phyloP scores from a whole-genome alignment of 1,140 invertebrate genomes.

The Dendrolimus punctatus region DNA sequence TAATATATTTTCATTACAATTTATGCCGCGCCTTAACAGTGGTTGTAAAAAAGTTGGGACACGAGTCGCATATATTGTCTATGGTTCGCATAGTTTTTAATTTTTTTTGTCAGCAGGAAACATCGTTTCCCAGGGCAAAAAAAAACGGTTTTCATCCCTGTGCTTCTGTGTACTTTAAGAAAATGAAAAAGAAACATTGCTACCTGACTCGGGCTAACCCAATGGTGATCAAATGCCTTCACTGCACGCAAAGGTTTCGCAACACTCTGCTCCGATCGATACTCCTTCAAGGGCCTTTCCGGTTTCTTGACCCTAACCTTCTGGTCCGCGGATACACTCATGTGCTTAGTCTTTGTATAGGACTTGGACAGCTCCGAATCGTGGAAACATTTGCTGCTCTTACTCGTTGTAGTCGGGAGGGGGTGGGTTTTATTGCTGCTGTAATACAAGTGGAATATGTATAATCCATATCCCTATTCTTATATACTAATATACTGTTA shows the following conservation, averaged over 20 bases:
- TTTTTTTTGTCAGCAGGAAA: too few species aligned
- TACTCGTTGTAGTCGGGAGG: constrained; percentile 27
- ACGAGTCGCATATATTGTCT: too few species aligned
- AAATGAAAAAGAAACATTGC: too few species aligned
- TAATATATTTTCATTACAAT: too few species aligned
- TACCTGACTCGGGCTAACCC: constrained; percentile 22
- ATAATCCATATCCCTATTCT: too few species aligned
- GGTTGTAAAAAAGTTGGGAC: too few species aligned
- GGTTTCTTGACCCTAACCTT: constrained; percentile 29
- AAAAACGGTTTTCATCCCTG: too few species aligned
- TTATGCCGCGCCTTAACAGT: too few species aligned
- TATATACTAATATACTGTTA: too few species aligned
- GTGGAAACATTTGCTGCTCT: constrained; percentile 47
- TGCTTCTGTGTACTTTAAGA: too few species aligned
- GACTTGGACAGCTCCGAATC: constrained; percentile 30
- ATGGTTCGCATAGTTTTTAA: too few species aligned
- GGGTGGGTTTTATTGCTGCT: constrained; percentile 40
- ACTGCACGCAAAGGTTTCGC: constrained; percentile 40
- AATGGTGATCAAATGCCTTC: constrained; percentile 39
- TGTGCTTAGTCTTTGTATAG: constrained; percentile 29
- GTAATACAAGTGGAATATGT: not conserved
- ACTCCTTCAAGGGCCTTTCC: constrained; percentile 42
- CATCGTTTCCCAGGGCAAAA: too few species aligned
- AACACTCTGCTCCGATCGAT: constrained; percentile 39
- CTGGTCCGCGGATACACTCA: constrained; percentile 48